These are phyloP conservation scores for mouse (Mus musculus) DNA, from an alignment of 2,113 vertebrate genomes.

Conservation along the genomic window DNA sequence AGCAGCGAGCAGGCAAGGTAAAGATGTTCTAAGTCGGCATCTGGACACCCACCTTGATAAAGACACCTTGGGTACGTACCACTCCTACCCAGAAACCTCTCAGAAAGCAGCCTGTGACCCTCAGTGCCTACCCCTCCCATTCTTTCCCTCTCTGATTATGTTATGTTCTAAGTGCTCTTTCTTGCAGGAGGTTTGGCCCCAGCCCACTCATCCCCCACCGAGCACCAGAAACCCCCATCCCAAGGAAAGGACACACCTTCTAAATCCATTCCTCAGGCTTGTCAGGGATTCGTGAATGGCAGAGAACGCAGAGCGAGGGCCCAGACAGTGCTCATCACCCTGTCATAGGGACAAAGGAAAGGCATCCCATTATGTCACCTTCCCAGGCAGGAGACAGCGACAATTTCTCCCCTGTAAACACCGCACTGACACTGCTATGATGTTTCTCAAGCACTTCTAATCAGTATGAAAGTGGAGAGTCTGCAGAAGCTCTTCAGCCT, in stretches of 20 bases:
- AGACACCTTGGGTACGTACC: background rate
- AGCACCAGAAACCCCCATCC: background rate
- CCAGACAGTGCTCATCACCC: conserved; percentile 62
- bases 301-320: background rate
- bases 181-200: background rate
- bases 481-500: background rate
- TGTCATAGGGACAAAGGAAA: conserved; percentile 24
- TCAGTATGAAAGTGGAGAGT: conserved; percentile 68
- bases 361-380: conserved; percentile 67
- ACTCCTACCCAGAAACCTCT: background rate
- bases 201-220: background rate
- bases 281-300: conserved; percentile 14
- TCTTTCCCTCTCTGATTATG: background rate
- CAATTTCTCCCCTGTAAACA: conserved; percentile 63
- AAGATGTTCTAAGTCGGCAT: background rate
- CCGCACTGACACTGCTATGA: conserved; percentile 70
- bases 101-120: background rate
- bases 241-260: conserved; percentile 23
- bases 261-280: background rate
- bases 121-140: no score
- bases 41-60: background rate
- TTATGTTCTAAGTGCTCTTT: conserved; percentile 2
- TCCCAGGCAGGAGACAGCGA: conserved; percentile 47
- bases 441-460: conserved; percentile 76
- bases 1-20: background rate